Percentiles rank a stretch among this genome's conserved stretches.
Evolutionary conservation across 2,888 invertebrate species (phyloP).

Genomic region (Nephrocerus scutellatus): DNA sequence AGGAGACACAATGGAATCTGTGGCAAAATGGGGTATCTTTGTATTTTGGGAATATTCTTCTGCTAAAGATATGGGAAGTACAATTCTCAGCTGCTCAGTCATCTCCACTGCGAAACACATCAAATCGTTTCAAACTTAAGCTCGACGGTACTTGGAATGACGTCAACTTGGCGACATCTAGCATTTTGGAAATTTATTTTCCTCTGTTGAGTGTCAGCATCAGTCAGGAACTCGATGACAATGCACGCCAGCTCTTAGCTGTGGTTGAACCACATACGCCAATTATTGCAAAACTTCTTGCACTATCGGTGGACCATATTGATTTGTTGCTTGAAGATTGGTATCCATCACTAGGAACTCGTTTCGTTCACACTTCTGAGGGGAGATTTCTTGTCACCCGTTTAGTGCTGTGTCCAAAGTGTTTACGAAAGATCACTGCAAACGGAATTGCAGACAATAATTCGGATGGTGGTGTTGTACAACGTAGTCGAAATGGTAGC

Average conservation of each 20-base stretch:
- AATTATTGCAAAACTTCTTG: constrained; percentile 72
- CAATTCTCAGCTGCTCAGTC: constrained; percentile 50
- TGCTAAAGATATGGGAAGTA: constrained; percentile 79
- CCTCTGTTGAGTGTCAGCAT: constrained; percentile 54
- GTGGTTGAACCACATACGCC: constrained; percentile 66
- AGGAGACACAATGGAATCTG: constrained; percentile 73
- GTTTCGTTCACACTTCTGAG: constrained; percentile 96
- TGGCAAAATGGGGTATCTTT: constrained; percentile 92
- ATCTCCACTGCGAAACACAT: constrained; percentile 50
- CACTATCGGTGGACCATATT: constrained; percentile 88
- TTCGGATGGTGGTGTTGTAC: constrained; percentile 8
- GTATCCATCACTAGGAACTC: constrained; percentile 93
- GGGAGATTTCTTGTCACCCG: constrained; percentile 91
- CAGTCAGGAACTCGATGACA: constrained; percentile 54
- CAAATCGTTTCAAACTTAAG: constrained; percentile 60
- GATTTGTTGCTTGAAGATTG: constrained; percentile 96
- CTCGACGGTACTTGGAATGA: constrained; percentile 83
- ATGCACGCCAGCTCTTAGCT: constrained; percentile 37
- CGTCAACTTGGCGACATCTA: constrained; percentile 69
- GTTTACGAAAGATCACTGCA: constrained; percentile 53
- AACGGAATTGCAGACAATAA: constrained; percentile 17
- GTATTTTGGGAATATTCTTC: constrained; percentile 70
- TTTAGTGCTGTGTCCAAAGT: constrained; percentile 85
- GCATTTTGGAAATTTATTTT: constrained; percentile 79
- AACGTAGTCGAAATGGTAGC: constrained; percentile 25